Evolutionary conservation across 1,140 invertebrate species (phyloP), one percentile per base, ranked within the genome.

Genomic region (Pogonomyrmex barbatus): DNA sequence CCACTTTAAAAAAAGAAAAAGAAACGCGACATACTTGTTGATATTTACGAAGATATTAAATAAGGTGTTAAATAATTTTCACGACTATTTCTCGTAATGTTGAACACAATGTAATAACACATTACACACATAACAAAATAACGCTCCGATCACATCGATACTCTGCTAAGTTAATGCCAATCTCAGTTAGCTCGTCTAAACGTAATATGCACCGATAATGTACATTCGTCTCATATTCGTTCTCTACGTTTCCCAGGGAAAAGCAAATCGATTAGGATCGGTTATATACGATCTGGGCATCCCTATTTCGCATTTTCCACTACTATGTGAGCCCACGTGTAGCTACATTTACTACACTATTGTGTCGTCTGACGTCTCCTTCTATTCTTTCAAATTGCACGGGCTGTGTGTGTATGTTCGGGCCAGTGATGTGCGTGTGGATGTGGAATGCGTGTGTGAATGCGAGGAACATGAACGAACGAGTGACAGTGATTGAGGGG

Each of bases 401-500:
- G 60, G 73, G 39, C 54, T 90, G 73, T 87, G 71, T 87, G 87
- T 88, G 71, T 90, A 81, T 87, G 78, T 89, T 82, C 85, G 77
- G 73, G 68, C 60, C 60, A 79, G 87, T 91, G 87, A 89, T 90
- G 87, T 91, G 87, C 84, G 71, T 91, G 90, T 89, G 89, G 84
- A 78, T 54, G 75, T 89, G 88, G 75, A 90, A 73, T 85, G 58
- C 86, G 84, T 82, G 85, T 85, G 85, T 88, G 85, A 88, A 85
- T 87, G 63, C 83, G 58, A 65, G 63, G 62, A 71, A 81, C 39
- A 90, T 88, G 89, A 89, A 81, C 86, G 88, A 88, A 88, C 65
- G 89, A 89, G 90, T 91, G 87, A 91, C 77, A 89, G 89, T 90
- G 90, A 89, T 87, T 79, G 84, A 88, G 50, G 56, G 58, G 52